Evolutionary conservation across 2,888 invertebrate species (phyloP).

Genomic region (Papilio elwesi): DNA sequence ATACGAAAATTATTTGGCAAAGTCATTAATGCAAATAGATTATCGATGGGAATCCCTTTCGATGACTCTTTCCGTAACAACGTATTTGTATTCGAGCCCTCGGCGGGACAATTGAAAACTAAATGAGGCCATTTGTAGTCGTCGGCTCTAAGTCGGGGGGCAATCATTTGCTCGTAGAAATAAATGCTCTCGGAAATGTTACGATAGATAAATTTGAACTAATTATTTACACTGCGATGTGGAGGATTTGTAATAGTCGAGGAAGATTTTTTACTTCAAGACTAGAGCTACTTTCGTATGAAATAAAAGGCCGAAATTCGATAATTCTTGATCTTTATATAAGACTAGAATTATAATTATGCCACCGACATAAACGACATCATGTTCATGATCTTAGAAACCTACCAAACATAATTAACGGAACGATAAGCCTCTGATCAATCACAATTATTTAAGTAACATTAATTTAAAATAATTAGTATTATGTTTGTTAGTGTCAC

Average conservation of each 20-base stretch:
- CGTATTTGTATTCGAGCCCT: constrained; percentile 70
- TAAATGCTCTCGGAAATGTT: constrained; percentile 22
- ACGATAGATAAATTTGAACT: constrained; percentile 21
- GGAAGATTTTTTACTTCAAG: neutral
- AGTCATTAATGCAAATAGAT: constrained; percentile 26
- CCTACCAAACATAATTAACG: neutral
- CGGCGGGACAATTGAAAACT: constrained; percentile 61
- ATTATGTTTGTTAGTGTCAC: neutral
- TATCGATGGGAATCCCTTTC: constrained; percentile 60
- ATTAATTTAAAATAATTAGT: neutral
- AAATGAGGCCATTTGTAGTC: constrained; percentile 60
- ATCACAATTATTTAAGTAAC: neutral
- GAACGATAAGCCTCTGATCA: neutral
- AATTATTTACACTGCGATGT: constrained; percentile 20
- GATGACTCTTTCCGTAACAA: constrained; percentile 60
- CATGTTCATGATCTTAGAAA: neutral
- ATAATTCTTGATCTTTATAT: too few species aligned
- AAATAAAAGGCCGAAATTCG: too few species aligned
- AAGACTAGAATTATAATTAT: too few species aligned
- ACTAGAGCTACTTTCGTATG: neutral
- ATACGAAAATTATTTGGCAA: constrained; percentile 6
- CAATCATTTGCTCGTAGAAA: constrained; percentile 25
- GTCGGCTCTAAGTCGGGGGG: constrained; percentile 37
- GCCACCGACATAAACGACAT: too few species aligned
- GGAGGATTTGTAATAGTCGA: neutral